Evolutionary conservation across 2,888 invertebrate genomes (phyloP), one percentile per base, ranked within the genome.

Genomic region (Drosophila peninsularis): DNA sequence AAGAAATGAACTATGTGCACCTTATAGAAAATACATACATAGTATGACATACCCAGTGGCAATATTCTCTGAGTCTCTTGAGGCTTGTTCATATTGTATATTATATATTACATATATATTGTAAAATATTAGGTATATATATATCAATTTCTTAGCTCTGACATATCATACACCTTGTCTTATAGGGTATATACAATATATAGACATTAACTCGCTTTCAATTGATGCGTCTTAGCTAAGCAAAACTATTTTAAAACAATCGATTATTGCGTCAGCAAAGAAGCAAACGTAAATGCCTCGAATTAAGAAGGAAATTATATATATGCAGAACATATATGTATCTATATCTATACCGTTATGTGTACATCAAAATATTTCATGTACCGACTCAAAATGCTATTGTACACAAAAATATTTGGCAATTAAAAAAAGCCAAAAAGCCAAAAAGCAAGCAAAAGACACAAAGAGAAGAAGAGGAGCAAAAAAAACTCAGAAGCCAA

Each of bases 231-330:
- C 50, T 50, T 17, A 11, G 36, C 49, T 61, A 52, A 41, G 13
- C 47, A 34, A 65, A 71, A 63, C 66, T 63, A 72, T 77, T 78
- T 57, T 65, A 82, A 75, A 75, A 75, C 86, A 80, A 82, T 85
- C 71, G 71, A 88, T 78, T 78, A 71, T 78, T 88, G 66, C 83
- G 83, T 85, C 83, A 84, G 86, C 83, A 73, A 47, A 63, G 41
- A 49, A 21, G 36, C 36, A 55, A 55, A 62, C 52, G 34, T 55
- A 55, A 45, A 70, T 19, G 30, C 36, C n/a, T 13, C 30, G 17
- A 54, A 47, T 60, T 54, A 17, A 47, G 36, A 62, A 58, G 49
- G n/a, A 44, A 44, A 34, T 32, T 34, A 56, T 56, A 56, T 10
- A 42, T 44, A 14, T 19, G 13, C 9, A 32, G 14, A 17, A 24